Conservation (phyloP, 2,797 vertebrate genomes). For the Gastrophryne carolinensis region DNA sequence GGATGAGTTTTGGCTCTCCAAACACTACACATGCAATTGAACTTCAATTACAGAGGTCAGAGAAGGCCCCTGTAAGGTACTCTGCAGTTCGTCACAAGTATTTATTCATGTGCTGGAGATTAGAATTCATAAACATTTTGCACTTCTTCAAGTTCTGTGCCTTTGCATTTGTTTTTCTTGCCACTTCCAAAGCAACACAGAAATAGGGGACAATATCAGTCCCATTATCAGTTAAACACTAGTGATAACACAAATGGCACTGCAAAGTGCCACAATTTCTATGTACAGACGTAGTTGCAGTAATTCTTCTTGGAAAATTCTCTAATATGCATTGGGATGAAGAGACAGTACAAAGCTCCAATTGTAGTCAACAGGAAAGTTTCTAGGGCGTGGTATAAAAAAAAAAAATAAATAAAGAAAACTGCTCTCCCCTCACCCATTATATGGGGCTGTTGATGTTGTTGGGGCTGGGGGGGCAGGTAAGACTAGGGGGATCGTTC, state of each 20-base stretch:
- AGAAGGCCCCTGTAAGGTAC: slow-evolving; percentile 65
- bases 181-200: slow-evolving; percentile 61
- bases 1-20: slow-evolving; percentile 60
- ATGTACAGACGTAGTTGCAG: slow-evolving; percentile 46
- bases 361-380: too few species aligned
- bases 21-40: slow-evolving; percentile 67
- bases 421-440: too few species aligned
- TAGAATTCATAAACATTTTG: slow-evolving; percentile 80
- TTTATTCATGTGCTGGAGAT: slow-evolving; percentile 81
- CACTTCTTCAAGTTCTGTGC: slow-evolving; percentile 68
- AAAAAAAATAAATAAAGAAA: too few species aligned
- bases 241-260: slow-evolving; percentile 48
- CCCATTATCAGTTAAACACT: slow-evolving; percentile 62
- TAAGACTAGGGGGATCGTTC: too few species aligned
- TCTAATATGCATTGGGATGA: slow-evolving; percentile 41
- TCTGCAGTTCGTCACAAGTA: slow-evolving; percentile 79
- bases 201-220: slow-evolving; percentile 57
- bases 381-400: too few species aligned
- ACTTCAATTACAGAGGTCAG: slow-evolving; percentile 75
- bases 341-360: too few species aligned
- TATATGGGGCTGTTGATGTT: too few species aligned
- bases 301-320: slow-evolving; percentile 35
- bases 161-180: slow-evolving; percentile 73
- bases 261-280: slow-evolving; percentile 16
- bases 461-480: too few species aligned